phyloP scores from a whole-genome alignment of 2,888 invertebrate genomes.

The Chaetoderma sp. region DNA sequence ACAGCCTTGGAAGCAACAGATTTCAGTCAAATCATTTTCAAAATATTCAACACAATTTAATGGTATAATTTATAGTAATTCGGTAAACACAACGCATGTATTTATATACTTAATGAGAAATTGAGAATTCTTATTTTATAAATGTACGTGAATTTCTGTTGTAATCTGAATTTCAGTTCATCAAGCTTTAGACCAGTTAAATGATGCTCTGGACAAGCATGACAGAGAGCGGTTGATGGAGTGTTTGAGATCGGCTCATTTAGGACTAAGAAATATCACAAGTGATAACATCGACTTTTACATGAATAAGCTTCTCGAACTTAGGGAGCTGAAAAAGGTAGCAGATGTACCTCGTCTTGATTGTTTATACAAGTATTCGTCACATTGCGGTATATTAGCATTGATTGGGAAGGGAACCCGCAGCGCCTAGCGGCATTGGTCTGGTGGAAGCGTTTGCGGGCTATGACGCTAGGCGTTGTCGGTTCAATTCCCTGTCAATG shows the following conservation, averaged over 20 bases:
- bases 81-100: neutral
- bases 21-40: too few species aligned
- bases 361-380: too few species aligned
- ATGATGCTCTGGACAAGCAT: constrained; percentile 50
- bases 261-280: constrained; percentile 57
- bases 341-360: neutral
- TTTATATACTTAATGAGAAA: neutral
- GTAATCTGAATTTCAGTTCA: constrained; percentile 43
- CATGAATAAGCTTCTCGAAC: constrained; percentile 44
- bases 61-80: neutral
- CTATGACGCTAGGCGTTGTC: too few species aligned
- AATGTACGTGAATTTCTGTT: neutral
- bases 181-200: constrained; percentile 43
- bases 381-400: too few species aligned
- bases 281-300: constrained; percentile 59
- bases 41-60: too few species aligned
- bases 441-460: too few species aligned
- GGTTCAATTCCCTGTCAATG: too few species aligned
- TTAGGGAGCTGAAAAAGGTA: constrained; percentile 53
- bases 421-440: too few species aligned
- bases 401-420: too few species aligned
- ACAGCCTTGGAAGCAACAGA: too few species aligned
- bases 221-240: constrained; percentile 47
- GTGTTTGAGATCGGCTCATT: constrained; percentile 48
- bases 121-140: neutral